These are phyloP conservation scores for Heloderma charlesbogerti DNA, from an alignment of 2,113 vertebrate genomes.

Conservation along the genomic window DNA sequence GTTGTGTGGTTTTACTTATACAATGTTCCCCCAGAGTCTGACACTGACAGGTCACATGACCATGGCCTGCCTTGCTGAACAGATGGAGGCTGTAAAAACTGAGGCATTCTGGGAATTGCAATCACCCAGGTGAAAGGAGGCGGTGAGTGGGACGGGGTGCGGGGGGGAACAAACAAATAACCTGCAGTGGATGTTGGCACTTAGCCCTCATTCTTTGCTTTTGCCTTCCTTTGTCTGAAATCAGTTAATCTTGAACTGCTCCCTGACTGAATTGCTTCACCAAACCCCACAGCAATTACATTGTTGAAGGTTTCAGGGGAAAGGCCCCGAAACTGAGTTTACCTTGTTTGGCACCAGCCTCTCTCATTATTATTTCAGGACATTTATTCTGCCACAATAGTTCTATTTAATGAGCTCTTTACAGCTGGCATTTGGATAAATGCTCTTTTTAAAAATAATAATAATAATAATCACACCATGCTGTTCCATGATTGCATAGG, in stretches of 20 bases:
- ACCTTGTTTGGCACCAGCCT: conserved; percentile 36
- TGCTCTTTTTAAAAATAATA: background rate
- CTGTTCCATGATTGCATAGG: background rate
- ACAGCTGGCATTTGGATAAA: conserved; percentile 61
- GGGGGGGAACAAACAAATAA: background rate
- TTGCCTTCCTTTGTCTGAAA: background rate
- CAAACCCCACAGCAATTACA: background rate
- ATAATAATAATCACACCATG: background rate
- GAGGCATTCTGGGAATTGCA: conserved; percentile 12
- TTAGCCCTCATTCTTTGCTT: background rate
- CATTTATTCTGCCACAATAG: conserved; percentile 67
- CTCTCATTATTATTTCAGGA: conserved; percentile 52
- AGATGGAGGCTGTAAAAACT: conserved; percentile 42
- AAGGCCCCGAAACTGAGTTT: accelerated
- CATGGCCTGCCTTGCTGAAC: conserved; percentile 25
- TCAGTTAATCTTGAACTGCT: background rate
- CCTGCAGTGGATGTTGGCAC: background rate
- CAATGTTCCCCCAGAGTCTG: background rate
- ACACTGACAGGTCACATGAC: accelerated
- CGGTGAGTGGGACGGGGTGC: background rate
- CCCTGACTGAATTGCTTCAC: conserved; percentile 9
- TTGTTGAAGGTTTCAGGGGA: background rate
- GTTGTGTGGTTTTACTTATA: accelerated
- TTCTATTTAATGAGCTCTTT: conserved; percentile 67
- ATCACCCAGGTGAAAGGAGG: background rate